Base-by-base conservation (phyloP, 2,797 vertebrate genomes). In the Glossophaga mutica region DNA sequence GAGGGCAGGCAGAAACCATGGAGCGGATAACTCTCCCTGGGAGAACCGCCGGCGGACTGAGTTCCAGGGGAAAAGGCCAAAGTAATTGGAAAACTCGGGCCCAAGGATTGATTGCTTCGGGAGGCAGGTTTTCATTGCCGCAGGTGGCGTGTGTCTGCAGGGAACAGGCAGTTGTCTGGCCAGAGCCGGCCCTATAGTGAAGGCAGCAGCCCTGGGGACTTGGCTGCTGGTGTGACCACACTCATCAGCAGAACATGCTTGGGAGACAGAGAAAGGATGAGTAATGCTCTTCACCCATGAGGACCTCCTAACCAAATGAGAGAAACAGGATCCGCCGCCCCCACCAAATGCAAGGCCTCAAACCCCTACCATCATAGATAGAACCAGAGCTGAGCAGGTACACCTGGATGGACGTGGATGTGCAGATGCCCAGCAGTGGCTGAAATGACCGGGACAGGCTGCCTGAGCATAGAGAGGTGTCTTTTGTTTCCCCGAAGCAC, bases 321-420 rank as follows among this genome's bases (percentile, higher is more conserved):
- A 42, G 73, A 70, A 95, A 52, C 26, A 34, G 37, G 8, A 39
- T 12, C 24, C 22, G n/a, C n/a, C n/a, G n/a, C 55, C 21, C 21
- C 29, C 16, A 62, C 12, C 55, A 59, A 68, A 37, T 2, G 14
- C 62, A 22, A 68, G 46, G 55, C 50, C 24, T 68, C 65, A 65
- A 52, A 37, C 6, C n/a, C 29, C 84, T 86, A 59, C 50, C 22
- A n/a, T 32, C 81, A 6, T 0, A 50, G 57, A 44, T 2, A 9
- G 34, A 55, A 73, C n/a, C 29, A 83, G 84, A 77, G 32, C 62
- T 1, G 16, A 77, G 62, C 19, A 55, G 83, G n/a, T 29, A 12
- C 18, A 1, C n/a, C 0, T 6, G 32, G 22, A 62, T 6, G 42
- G 19, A 50, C 6, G 0, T 5, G 48, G 21, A 50, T 0, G 0